Evolutionary conservation across 2,113 vertebrate genomes (phyloP), one percentile per base, ranked within the genome.

Genomic region (Myiozetetes cayanensis): DNA sequence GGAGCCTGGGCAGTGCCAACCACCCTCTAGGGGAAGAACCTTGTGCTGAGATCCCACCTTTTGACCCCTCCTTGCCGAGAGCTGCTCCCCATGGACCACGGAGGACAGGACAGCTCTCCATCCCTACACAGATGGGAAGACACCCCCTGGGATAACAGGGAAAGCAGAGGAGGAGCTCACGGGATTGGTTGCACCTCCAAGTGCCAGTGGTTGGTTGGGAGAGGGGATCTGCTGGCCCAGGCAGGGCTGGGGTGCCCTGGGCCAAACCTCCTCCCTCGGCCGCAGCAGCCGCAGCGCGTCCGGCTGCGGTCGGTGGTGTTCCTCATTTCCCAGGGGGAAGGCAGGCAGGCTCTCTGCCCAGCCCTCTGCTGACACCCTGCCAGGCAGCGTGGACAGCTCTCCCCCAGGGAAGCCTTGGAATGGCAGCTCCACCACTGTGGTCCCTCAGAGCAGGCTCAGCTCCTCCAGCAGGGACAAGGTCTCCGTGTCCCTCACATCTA

Each of bases 271-370:
- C 35, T 66, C n/a, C 41, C 30, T 14, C 41, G 49, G 35, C 24
- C 4, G 0, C 31, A 28, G 50, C 1, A 1, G 31, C 15, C 41
- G 1, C 25, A 5, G 9, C 4, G 1, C 46, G 23, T 63, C 70
- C 4, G 7, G 5, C 27, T 82, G 66, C 2, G 6, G 62, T 72
- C 55, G 18, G 17, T 68, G 37, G 35, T 41, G 56, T 46, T 56
- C 73, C 62, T 83, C 47, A 6, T 87, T 87, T 81, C 63, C 80
- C 81, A 22, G 19, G 4, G 63, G 73, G 66, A 81, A 83, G 24
- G 30, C 58, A 43, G 50, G 50, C 58, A 47, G 41, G 39, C 12
- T 78, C 8, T 31, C 19, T 2, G 5, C 52, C 71, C 71, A 66
- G 46, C 56, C 56, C 52, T 75, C 68, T 70, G 44, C 85, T 84